Base-by-base conservation (phyloP, 37 sponge, comb jelly and placozoan genomes). In the Cladorhizidae sp. region DNA sequence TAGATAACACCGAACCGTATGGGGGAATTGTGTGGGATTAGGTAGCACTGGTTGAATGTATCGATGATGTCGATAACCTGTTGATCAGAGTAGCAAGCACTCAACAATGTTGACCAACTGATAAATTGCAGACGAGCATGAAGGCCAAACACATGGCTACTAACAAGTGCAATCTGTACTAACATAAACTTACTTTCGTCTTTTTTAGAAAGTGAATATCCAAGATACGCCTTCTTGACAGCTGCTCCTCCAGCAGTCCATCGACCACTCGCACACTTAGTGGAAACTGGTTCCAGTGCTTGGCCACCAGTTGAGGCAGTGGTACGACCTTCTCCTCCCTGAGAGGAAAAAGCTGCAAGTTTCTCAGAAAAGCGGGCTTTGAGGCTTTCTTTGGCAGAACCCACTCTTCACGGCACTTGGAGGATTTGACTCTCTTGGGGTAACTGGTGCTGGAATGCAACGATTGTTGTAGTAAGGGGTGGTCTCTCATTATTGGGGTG, bases 321-420 rank as follows among this genome's bases (percentile, higher is more conserved):
- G 62, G n/a, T n/a, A n/a, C n/a, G n/a, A n/a, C n/a, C n/a, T n/a
- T n/a, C n/a, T n/a, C n/a, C n/a, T n/a, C n/a, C n/a, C n/a, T n/a
- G n/a, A n/a, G n/a, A n/a, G n/a, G n/a, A n/a, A n/a, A n/a, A n/a
- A n/a, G n/a, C n/a, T n/a, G n/a, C n/a, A n/a, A n/a, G n/a, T n/a
- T n/a, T n/a, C n/a, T n/a, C n/a, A n/a, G n/a, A n/a, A n/a, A n/a
- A n/a, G n/a, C n/a, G 17, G 62, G 62, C 5, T 21, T 11, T 8
- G 17, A 28, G 22, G 26, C 25, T 22, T 61, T 61, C 62, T 22
- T 61, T 26, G 62, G 62, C 11, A 61, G 62, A 61, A 61, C 25
- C 62, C 62, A 61, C 6, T 61, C 25, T 61, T 61, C 62, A n/a
- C 62, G 62, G 62, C 62, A 61, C 25, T 61, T 61, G n/a, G 26